These are phyloP conservation scores for Epinephelus lanceolatus DNA, from an alignment of 2,113 vertebrate species.

Conservation along the genomic window DNA sequence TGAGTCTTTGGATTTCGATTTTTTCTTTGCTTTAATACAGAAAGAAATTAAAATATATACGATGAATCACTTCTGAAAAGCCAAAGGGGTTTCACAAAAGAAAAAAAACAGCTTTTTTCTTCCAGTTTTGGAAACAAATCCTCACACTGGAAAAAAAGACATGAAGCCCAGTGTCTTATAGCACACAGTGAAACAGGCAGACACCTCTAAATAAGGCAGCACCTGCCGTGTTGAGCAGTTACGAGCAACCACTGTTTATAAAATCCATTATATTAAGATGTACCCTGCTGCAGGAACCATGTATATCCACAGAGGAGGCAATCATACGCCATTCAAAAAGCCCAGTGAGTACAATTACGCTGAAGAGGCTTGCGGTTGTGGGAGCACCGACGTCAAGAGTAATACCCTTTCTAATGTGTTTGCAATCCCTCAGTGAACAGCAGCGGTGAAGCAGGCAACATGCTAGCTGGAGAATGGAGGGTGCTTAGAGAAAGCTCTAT, in stretches of 20 bases:
- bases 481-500: not conserved
- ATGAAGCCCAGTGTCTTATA: not conserved
- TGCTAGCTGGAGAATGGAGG: slow-evolving; percentile 9
- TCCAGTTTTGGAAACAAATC: not conserved
- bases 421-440: slow-evolving; percentile 34
- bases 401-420: slow-evolving; percentile 45
- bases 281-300: slow-evolving; percentile 19
- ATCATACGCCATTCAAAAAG: slow-evolving; percentile 42
- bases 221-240: slow-evolving; percentile 11
- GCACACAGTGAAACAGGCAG: slow-evolving; percentile 3
- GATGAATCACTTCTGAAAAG: not conserved
- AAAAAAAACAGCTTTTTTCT: not conserved
- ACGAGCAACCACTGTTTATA: not conserved
- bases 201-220: slow-evolving; percentile 18
- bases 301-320: slow-evolving; percentile 41
- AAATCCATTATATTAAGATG: slow-evolving; percentile 46
- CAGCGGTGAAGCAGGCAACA: slow-evolving; percentile 21
- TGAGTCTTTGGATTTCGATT: not conserved
- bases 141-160: not conserved
- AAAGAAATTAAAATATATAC: not conserved
- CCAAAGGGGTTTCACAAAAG: not conserved
- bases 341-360: slow-evolving; percentile 60
- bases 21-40: not conserved
- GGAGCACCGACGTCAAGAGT: slow-evolving; percentile 37
- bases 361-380: slow-evolving; percentile 50